phyloP scores from a whole-genome alignment of 2,888 invertebrate species.

The Campoplex capitator region DNA sequence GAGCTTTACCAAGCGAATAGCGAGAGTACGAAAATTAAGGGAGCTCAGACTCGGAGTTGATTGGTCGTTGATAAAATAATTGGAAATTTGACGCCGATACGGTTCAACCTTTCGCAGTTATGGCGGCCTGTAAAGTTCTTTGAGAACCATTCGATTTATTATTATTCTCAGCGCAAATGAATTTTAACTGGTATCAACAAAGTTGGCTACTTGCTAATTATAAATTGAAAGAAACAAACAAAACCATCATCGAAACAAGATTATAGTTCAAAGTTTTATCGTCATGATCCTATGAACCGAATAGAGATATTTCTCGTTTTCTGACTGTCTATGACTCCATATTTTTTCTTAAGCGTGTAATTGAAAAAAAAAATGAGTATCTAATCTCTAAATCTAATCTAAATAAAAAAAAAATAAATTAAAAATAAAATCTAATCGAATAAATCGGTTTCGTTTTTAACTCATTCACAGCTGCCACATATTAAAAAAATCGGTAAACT shows the following conservation, averaged over 20 bases:
- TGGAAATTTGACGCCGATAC: constrained; percentile 37
- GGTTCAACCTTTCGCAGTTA: neutral
- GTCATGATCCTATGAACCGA: neutral
- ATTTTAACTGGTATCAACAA: neutral
- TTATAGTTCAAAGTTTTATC: neutral
- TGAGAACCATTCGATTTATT: neutral
- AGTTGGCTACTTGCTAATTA: neutral
- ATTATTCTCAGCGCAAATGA: neutral
- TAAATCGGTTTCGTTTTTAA: neutral
- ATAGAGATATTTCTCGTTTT: no score
- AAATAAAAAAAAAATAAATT: no score
- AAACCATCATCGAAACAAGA: neutral
- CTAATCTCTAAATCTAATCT: no score
- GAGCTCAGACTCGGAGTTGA: constrained; percentile 15
- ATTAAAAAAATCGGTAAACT: neutral
- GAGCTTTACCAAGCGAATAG: constrained; percentile 2
- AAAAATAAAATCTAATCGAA: no score
- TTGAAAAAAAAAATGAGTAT: neutral
- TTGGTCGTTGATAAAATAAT: constrained; percentile 53
- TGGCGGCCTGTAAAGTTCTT: neutral
- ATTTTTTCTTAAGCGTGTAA: neutral
- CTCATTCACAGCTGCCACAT: neutral
- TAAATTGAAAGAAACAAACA: neutral
- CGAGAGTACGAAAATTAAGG: constrained; percentile 38
- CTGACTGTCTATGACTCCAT: neutral